phyloP scores from a whole-genome alignment of 1,140 invertebrate species.

The Hydropsyche tenuis region DNA sequence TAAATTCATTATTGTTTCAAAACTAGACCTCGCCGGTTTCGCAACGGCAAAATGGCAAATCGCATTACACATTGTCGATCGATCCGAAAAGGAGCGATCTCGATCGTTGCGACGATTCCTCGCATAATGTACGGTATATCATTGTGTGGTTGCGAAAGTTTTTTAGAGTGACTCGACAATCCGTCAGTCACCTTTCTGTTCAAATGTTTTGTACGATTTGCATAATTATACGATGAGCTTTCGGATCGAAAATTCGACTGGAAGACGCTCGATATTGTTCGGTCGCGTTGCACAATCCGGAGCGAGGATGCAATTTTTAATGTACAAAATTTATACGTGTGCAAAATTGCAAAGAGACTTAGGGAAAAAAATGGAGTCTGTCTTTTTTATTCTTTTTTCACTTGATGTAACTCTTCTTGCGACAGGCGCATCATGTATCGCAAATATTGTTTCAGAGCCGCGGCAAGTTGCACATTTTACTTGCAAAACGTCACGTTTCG shows the following conservation, averaged over 20 bases:
- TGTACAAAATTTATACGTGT: too few species aligned
- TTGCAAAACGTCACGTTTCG: constrained; percentile 2
- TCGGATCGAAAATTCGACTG: not conserved
- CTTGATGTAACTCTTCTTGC: constrained; percentile 1
- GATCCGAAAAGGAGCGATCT: not conserved
- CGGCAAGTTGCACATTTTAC: not conserved
- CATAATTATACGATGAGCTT: constrained; percentile 6
- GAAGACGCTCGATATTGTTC: too few species aligned
- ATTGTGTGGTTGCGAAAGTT: not conserved
- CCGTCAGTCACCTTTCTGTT: constrained; percentile 2
- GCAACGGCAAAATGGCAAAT: constrained; percentile 28
- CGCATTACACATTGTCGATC: not conserved
- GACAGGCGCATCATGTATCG: constrained; percentile 12
- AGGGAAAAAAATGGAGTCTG: not conserved
- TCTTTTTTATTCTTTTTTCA: too few species aligned
- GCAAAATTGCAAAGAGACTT: too few species aligned
- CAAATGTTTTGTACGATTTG: not conserved
- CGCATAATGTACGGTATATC: too few species aligned
- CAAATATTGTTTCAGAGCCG: constrained; percentile 4
- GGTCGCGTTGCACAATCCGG: too few species aligned
- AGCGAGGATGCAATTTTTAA: too few species aligned
- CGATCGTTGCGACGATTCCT: not conserved
- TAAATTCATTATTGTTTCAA: constrained; percentile 42
- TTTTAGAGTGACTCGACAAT: not conserved
- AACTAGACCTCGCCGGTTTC: constrained; percentile 44